Evolutionary conservation across 2,113 vertebrate genomes (phyloP), one percentile per base, ranked within the genome.

Genomic region (Chlorodrepanis virens): DNA sequence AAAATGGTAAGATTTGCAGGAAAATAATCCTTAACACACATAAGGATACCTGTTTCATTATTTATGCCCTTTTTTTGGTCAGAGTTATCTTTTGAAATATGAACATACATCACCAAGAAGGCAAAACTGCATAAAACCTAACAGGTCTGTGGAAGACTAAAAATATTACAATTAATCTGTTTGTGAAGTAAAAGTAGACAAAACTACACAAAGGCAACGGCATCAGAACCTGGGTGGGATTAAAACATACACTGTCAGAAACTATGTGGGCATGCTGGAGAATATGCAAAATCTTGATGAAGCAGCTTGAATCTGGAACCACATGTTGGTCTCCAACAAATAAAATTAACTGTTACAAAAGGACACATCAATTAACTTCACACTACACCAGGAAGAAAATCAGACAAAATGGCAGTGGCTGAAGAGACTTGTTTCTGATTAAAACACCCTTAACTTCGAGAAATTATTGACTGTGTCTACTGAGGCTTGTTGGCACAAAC

Each of bases 221-320:
- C 37, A 69, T 45, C 24, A 67, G 45, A 57, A 3, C 13, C 47
- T 29, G 18, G 12, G 9, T 31, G 42, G 59, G 40, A 61, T 80
- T 69, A 75, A 85, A 61, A 52, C 12, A 65, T 1, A 54, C 5
- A 4, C 25, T 19, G 28, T 13, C 50, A 81, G 39, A 74, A 88
- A 61, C 3, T 0, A 77, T 14, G n/a, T 12, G 31, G 27, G 12
- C 1, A 2, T 8, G 9, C 25, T n/a, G 15, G 29, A 72, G 8
- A 68, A 60, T 19, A 63, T 2, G 44, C 9, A n/a, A 71, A 60
- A 61, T 15, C 45, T 35, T 40, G 11, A 69, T 17, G 59, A 67
- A 35, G 11, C 6, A 53, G 11, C 22, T 71, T 56, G 42, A 69
- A 53, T 47, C 25, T 44, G 72, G 52, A 85, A 60, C 20, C 45